Base-by-base conservation (phyloP, 2,113 vertebrate species). In the Cromileptes altivelis region DNA sequence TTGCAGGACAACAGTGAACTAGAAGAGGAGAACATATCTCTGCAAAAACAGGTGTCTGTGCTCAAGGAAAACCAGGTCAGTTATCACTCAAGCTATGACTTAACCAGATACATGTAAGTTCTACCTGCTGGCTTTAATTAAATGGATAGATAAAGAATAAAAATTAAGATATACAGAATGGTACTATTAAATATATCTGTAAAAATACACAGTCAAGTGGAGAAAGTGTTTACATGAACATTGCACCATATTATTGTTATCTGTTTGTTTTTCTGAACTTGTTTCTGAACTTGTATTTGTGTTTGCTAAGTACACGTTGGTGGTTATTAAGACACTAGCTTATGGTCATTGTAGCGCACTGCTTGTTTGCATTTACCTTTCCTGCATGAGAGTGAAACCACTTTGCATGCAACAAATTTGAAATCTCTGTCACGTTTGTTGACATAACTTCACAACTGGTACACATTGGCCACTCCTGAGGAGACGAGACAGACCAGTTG, bases 21-120 rank as follows among this genome's bases (percentile, higher is more conserved):
- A 47, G 96, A 97, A 82, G 96, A 97, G 69, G 96, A 97, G 91
- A 97, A 97, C 90, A 96, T 94, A 76, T 96, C 96, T 23, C 87
- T 97, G 67, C 95, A 96, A 89, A 97, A 97, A 82, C 96, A 97
- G 80, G 95, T 97, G 63, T 97, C 96, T 19, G 85, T 94, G 49
- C 94, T 97, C 12, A 96, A 94, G 85, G 95, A 97, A 89, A 96
- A 95, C 85, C 96, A 97, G 96, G 96, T 97, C 50, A 80, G 89
- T 84, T 50, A 30, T 70, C 52, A 53, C 53, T 55, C 40, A 45
- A 27, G 6, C 8, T 14, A 14, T 21, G 53, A 52, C 25, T 13
- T 30, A 6, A 75, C 14, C 13, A 17, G 14, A 55, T 49, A 21
- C 33, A 70, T n/a, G 1, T 4, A 64, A 25, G 19, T 15, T 49